Evolutionary conservation across 2,888 invertebrate genomes (phyloP).

Genomic region (Idaea biselata): DNA sequence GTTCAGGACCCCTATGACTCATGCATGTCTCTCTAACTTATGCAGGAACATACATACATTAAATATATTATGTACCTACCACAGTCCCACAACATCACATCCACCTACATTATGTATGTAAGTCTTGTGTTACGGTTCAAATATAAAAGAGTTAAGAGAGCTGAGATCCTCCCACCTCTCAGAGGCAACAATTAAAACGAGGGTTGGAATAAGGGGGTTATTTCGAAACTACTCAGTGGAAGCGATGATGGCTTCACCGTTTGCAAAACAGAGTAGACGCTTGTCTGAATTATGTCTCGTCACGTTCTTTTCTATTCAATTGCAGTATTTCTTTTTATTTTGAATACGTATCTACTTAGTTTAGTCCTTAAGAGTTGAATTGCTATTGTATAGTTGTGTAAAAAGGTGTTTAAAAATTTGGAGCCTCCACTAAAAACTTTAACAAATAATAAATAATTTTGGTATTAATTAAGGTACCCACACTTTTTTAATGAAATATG

Average conservation of each 20-base stretch:
- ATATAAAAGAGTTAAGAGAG: slow-evolving; percentile 62
- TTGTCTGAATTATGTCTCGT: slow-evolving; percentile 40
- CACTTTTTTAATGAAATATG: too few relatives aligned
- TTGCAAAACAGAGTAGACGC: slow-evolving; percentile 22
- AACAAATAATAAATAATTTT: too few relatives aligned
- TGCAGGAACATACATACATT: background rate
- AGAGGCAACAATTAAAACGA: slow-evolving; percentile 75
- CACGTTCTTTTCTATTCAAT: slow-evolving; percentile 38
- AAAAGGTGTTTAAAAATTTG: background rate
- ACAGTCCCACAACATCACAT: background rate
- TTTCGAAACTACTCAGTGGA: slow-evolving; percentile 66
- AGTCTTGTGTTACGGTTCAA: slow-evolving; percentile 42
- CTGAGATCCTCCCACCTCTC: slow-evolving; percentile 74
- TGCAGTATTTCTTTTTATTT: slow-evolving; percentile 8
- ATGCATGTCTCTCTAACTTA: too few relatives aligned
- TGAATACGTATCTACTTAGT: background rate
- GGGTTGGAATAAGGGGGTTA: slow-evolving; percentile 54
- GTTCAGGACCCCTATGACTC: too few relatives aligned
- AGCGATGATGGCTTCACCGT: slow-evolving; percentile 53
- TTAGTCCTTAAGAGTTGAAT: background rate
- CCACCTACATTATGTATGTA: background rate
- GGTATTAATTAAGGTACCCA: too few relatives aligned
- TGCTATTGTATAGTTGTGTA: background rate
- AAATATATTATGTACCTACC: background rate
- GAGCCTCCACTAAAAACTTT: too few relatives aligned